phyloP scores from a whole-genome alignment of 2,113 vertebrate genomes.

The Osmerus mordax region DNA sequence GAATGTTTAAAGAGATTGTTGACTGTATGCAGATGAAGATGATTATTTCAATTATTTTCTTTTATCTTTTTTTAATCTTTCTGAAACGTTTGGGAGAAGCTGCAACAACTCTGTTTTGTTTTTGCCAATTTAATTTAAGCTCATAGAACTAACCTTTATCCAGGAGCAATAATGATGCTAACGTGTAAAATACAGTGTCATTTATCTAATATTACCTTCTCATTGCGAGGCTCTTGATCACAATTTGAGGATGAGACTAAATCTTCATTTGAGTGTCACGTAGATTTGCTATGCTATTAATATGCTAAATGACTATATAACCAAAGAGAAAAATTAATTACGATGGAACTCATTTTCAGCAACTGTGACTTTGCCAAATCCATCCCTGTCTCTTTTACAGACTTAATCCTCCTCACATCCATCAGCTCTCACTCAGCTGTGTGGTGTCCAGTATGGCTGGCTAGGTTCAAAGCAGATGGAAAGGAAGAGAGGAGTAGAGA shows the following conservation, averaged over 20 bases:
- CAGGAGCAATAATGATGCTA: neutral
- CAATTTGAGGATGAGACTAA: no score
- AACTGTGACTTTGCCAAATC: neutral
- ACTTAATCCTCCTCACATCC: slow-evolving; percentile 21
- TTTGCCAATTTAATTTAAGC: slow-evolving; percentile 29
- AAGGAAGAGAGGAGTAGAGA: slow-evolving; percentile 2
- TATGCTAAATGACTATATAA: neutral
- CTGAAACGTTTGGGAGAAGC: neutral
- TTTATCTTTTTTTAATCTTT: slow-evolving; percentile 33
- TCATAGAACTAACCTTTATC: neutral
- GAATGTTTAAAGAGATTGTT: slow-evolving; percentile 34
- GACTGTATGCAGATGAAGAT: slow-evolving; percentile 31
- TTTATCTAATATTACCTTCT: slow-evolving; percentile 1
- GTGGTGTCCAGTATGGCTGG: neutral
- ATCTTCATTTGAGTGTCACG: neutral
- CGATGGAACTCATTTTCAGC: neutral
- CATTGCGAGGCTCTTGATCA: neutral
- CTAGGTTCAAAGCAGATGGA: slow-evolving; percentile 29
- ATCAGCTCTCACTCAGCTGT: neutral
- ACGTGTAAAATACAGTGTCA: neutral
- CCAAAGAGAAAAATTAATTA: neutral
- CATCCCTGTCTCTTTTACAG: slow-evolving; percentile 14
- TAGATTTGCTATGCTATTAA: neutral
- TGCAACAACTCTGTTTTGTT: slow-evolving; percentile 38
- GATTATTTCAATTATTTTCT: slow-evolving; percentile 34